A percentile compares a stretch with the other conserved stretches of the same genome.
Conservation (phyloP, 2,113 vertebrate species). For the Myotis lucifugus region DNA sequence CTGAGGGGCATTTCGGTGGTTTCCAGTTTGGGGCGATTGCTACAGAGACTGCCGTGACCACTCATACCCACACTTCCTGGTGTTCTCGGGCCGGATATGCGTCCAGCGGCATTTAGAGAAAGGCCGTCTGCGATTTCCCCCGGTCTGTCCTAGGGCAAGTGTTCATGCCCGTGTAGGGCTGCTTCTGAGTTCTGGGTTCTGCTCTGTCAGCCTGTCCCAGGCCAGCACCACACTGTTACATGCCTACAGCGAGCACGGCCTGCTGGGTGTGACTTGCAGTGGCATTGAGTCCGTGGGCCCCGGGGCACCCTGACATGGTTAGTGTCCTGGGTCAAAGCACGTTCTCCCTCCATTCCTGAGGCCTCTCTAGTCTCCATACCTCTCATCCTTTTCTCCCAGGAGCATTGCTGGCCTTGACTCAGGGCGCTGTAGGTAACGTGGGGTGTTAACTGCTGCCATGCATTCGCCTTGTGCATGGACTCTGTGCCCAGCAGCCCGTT, state of each 20-base stretch:
- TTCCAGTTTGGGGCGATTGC: not conserved
- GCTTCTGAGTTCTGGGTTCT: not conserved
- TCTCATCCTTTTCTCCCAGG: not conserved
- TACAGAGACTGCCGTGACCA: accelerated
- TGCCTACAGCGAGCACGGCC: not conserved
- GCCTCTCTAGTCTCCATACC: not conserved
- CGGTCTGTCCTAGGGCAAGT: accelerated
- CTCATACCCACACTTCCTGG: not conserved
- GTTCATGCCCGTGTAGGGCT: not conserved
- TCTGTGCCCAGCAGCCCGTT: not conserved
- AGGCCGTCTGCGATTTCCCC: accelerated
- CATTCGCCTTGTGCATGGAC: too few relatives aligned
- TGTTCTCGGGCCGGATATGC: accelerated
- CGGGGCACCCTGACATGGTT: too few relatives aligned
- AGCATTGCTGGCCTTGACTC: not conserved
- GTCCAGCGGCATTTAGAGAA: not conserved
- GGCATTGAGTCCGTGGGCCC: not conserved
- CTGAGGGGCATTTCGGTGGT: not conserved
- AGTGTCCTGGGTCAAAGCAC: not conserved
- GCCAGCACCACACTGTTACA: accelerated
- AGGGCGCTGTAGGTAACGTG: too few relatives aligned
- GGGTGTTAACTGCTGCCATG: too few relatives aligned
- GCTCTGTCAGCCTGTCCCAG: not conserved
- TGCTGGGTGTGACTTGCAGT: too few relatives aligned
- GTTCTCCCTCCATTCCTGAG: not conserved